Evolutionary conservation across 2,113 vertebrate species (phyloP).

Genomic region (Agelaius phoeniceus): DNA sequence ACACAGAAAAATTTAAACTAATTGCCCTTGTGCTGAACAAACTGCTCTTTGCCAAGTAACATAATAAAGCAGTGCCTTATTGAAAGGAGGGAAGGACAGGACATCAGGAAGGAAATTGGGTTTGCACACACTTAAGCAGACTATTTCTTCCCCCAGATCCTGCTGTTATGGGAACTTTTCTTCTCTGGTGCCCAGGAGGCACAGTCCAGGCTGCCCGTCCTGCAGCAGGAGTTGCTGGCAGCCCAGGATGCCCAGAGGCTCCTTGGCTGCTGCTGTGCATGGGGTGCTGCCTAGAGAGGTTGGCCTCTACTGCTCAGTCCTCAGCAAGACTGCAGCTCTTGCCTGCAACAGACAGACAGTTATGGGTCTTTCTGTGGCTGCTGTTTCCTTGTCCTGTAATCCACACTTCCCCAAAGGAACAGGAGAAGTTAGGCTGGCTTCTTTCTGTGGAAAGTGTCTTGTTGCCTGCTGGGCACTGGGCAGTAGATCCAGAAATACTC

Average conservation of each 20-base stretch:
- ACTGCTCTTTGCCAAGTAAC: background rate
- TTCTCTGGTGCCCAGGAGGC: accelerated
- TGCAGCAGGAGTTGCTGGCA: background rate
- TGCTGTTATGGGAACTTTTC: background rate
- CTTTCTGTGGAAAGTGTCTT: background rate
- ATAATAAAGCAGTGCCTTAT: accelerated
- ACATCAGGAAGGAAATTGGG: background rate
- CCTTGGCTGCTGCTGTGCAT: accelerated
- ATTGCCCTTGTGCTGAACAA: background rate
- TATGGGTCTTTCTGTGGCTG: background rate
- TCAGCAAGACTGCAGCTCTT: background rate
- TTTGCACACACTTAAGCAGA: background rate
- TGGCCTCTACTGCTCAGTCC: background rate
- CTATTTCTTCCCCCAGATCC: background rate
- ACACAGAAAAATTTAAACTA: background rate
- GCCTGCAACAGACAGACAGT: background rate
- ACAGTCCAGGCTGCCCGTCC: background rate
- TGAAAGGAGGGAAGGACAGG: background rate
- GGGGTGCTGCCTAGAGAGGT: background rate
- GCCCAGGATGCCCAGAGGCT: background rate
- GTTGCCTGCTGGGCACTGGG: background rate
- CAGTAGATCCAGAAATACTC: background rate
- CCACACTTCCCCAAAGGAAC: background rate
- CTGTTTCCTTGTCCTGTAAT: background rate
- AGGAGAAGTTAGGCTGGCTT: background rate